phyloP scores from a whole-genome alignment of 2,888 invertebrate species.

The Pandemis heparana region DNA sequence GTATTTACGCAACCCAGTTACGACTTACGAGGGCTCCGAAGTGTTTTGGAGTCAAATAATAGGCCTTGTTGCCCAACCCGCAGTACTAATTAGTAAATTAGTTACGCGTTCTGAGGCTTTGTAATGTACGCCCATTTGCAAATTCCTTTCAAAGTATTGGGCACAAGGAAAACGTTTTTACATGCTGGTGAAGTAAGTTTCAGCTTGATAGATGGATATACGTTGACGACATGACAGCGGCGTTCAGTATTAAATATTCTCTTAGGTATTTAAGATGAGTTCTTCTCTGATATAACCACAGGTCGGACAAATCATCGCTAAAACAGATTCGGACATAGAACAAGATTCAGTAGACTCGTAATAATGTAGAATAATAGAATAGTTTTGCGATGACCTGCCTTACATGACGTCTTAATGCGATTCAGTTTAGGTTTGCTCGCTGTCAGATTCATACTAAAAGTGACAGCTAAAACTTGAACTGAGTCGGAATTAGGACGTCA shows the following conservation, averaged over 20 bases:
- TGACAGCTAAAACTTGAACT: too few relatives aligned
- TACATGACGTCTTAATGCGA: too few relatives aligned
- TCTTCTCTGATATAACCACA: too few relatives aligned
- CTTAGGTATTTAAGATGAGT: too few relatives aligned
- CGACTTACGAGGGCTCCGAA: constrained; percentile 7
- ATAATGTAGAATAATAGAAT: too few relatives aligned
- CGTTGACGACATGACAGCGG: background rate
- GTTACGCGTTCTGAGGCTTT: constrained; percentile 20
- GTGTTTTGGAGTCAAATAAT: constrained; percentile 31
- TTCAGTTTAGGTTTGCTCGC: too few relatives aligned
- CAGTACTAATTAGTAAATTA: constrained; percentile 34
- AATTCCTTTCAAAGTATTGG: constrained; percentile 39
- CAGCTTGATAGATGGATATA: constrained; percentile 14
- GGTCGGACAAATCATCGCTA: too few relatives aligned
- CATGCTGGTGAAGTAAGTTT: constrained; percentile 19
- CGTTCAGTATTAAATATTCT: background rate
- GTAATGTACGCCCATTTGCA: constrained; percentile 38
- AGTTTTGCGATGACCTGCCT: too few relatives aligned
- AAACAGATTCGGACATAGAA: too few relatives aligned
- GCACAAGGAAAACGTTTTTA: constrained; percentile 39
- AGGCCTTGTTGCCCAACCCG: constrained; percentile 23
- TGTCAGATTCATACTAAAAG: too few relatives aligned
- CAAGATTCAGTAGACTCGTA: too few relatives aligned
- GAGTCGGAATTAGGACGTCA: too few relatives aligned
- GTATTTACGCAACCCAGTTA: constrained; percentile 30